Base-by-base conservation (phyloP, 2,888 invertebrate species). In the Diadegma fenestrale region DNA sequence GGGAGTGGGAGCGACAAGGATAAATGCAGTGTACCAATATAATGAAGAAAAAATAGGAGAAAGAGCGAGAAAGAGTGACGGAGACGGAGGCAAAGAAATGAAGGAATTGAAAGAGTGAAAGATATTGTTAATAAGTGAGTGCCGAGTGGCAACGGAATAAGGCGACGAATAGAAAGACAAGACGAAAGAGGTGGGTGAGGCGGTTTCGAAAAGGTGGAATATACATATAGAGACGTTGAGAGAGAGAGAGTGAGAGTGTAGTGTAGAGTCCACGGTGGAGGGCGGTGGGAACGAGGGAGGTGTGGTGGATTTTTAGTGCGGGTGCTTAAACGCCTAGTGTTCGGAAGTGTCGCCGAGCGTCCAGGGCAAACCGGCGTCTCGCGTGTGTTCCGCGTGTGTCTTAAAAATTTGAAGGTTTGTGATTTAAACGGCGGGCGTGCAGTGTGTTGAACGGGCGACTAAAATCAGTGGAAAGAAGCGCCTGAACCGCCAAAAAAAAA, bases 301-400 rank as follows among this genome's bases (percentile, higher is more conserved):
- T 51, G 58, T 22, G 75, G 71, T 43, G 76, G 80, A 81, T 80
- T 76, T 82, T 87, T 64, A 85, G 76, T 79, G 69, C 80, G 87
- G 84, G 90, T 84, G 85, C 81, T 80, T 80, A 75, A 73, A 80
- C 80, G 80, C 64, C 63, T 78, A 80, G 82, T 82, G 82, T 66
- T 30, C 79, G 79, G 77, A 48, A 80, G 83, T 79, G 85, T 76
- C 68, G 75, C 68, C 77, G 82, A 78, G 87, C 87, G 85, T 87
- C 85, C 77, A 78, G 84, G 80, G 85, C 78, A 78, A 87, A 68
- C 87, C 87, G 87, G 87, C 87, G 87, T 87, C 83, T 79, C 45
- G 87, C 80, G 83, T 80, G 68, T 68, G n/a, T 51, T 19, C 45
- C 48, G 86, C 82, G 80, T 83, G 61, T 61, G n/a, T 51, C 19